Evolutionary conservation across 2,797 vertebrate genomes (phyloP), one percentile per base, ranked within the genome.

Genomic region (Eleutherodactylus coqui): DNA sequence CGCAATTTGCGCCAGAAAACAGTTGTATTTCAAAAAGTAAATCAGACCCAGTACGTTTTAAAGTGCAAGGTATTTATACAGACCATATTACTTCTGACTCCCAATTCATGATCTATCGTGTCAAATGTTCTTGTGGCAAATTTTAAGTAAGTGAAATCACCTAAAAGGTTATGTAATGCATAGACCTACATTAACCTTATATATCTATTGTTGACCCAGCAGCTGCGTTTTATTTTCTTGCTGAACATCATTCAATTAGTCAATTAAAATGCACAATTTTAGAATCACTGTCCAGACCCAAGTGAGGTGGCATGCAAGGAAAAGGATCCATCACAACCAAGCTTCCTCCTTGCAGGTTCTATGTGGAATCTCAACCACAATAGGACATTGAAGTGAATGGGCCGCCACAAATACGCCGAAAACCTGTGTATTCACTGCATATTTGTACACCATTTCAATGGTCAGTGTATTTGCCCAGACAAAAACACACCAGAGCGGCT

Each of bases 31-130:
- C n/a, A n/a, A n/a, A n/a, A n/a, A n/a, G n/a, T n/a, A n/a, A n/a
- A n/a, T n/a, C n/a, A n/a, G n/a, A 60, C 27, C 16, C 29, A 1
- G 29, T 64, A 32, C 32, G 29, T 11, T 32, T 16, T 32, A 32
- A 64, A 38, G 21, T 38, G 36, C 24, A 27, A 16, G 69, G 1
- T 64, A 64, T 32, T 60, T 14, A 64, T 32, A 4, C n/a, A 32
- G 32, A 13, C 60, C 29, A 64, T 64, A 5, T 10, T 73, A 43
- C 38, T 1, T 6, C 24, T 45, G 4, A 45, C 69, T 73, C 13
- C 24, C 69, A 73, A 73, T 73, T 73, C 45, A 41, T 73, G 69
- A 51, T 51, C 47, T 76, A 53, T 76, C 53, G 45, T 51, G 19
- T 51, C 47, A 76, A 76, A 76, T 34, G 27, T 47, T 17, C 78